Conservation (phyloP, 1,140 invertebrate species). For the Rhagoletis pomonella region DNA sequence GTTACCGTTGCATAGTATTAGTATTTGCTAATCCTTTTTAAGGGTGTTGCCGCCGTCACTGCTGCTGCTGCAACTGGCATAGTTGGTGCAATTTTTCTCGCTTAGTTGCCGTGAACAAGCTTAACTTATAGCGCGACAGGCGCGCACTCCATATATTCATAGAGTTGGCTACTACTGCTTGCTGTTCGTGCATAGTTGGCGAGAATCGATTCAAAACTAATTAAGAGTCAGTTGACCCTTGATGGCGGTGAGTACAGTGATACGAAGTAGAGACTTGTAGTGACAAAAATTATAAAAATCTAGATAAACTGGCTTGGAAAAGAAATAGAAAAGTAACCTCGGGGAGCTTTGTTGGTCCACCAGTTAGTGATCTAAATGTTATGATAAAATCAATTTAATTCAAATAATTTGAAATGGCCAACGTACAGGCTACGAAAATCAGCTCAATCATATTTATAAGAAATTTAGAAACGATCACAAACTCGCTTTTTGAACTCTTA, state of each 20-base stretch:
- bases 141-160: conserved; percentile 27
- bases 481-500: too few species aligned
- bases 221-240: conserved; percentile 66
- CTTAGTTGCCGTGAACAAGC: conserved; percentile 44
- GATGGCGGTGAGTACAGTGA: background rate
- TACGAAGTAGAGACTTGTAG: background rate
- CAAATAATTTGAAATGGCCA: too few species aligned
- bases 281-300: background rate
- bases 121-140: background rate
- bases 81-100: conserved; percentile 40
- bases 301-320: too few species aligned
- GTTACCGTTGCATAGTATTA: background rate
- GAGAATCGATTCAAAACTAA: conserved; percentile 70
- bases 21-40: conserved; percentile 49
- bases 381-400: too few species aligned
- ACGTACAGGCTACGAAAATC: too few species aligned
- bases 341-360: too few species aligned
- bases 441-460: too few species aligned
- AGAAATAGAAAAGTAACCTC: too few species aligned
- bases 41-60: background rate
- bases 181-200: conserved; percentile 21
- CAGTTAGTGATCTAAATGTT: too few species aligned
- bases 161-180: background rate
- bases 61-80: background rate
- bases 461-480: too few species aligned